Evolutionary conservation across 2,888 invertebrate species (phyloP).

Genomic region (Aspidapion aeneum): DNA sequence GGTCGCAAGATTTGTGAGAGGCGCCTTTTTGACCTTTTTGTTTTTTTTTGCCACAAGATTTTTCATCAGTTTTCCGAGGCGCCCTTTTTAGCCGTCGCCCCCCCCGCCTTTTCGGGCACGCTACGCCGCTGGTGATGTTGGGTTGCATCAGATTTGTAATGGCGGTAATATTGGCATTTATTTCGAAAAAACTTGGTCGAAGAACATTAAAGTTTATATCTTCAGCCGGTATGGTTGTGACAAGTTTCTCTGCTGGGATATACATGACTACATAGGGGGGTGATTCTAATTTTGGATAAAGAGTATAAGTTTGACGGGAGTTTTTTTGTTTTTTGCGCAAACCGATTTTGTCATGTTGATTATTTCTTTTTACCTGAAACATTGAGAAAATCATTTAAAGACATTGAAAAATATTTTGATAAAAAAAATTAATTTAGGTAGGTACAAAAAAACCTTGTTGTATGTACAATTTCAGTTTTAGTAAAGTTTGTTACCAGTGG

Average conservation of each 20-base stretch:
- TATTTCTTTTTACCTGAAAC: conserved; percentile 57
- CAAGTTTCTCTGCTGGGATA: conserved; percentile 45
- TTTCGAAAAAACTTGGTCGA: conserved; percentile 51
- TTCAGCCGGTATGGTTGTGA: conserved; percentile 53
- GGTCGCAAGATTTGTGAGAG: too few species aligned
- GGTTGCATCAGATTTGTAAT: conserved; percentile 53
- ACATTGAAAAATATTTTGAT: conserved; percentile 52
- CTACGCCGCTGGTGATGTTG: conserved; percentile 50
- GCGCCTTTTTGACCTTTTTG: too few species aligned
- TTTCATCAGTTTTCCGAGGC: too few species aligned
- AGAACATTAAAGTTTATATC: conserved; percentile 51
- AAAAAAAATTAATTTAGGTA: too few species aligned
- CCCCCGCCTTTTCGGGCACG: too few species aligned
- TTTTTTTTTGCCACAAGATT: too few species aligned
- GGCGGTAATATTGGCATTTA: conserved; percentile 50
- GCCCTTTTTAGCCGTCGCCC: too few species aligned
- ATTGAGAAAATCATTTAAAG: conserved; percentile 52
- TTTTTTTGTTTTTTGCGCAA: conserved; percentile 51
- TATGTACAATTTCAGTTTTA: too few species aligned
- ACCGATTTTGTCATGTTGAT: conserved; percentile 47
- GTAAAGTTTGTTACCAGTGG: too few species aligned
- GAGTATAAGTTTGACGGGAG: conserved; percentile 43
- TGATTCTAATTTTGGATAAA: conserved; percentile 50
- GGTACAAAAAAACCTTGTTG: too few species aligned
- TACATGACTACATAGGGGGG: conserved; percentile 31